Evolutionary conservation across 2,113 vertebrate species (phyloP).

Genomic region (Hippolais icterina): DNA sequence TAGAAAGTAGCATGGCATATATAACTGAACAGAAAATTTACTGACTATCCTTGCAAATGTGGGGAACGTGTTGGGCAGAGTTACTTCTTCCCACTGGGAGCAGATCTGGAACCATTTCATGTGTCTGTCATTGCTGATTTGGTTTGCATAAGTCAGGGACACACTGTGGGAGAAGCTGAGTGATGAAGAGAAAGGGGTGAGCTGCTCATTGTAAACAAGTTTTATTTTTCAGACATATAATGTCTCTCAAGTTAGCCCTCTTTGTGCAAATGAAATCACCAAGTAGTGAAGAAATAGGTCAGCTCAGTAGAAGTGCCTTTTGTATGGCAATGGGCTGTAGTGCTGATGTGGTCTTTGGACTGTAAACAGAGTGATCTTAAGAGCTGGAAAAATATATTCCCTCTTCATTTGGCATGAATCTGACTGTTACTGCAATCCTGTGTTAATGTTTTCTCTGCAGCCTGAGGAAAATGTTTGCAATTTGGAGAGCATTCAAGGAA

Average conservation of each 20-base stretch:
- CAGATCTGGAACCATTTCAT: not conserved
- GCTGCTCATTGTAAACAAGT: not conserved
- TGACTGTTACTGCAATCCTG: not conserved
- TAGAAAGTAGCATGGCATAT: not conserved
- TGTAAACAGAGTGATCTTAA: not conserved
- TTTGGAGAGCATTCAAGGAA: conserved; percentile 41
- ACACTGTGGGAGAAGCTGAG: not conserved
- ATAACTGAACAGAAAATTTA: not conserved
- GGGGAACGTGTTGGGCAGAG: not conserved
- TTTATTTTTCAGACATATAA: not conserved
- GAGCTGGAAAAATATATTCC: conserved; percentile 14
- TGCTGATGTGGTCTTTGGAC: not conserved
- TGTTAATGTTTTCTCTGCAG: conserved; percentile 13
- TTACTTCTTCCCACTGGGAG: not conserved
- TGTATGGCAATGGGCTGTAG: not conserved
- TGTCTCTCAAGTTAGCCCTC: not conserved
- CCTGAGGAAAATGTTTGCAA: conserved; percentile 10
- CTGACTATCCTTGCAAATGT: not conserved
- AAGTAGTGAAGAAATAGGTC: not conserved
- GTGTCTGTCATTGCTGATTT: not conserved
- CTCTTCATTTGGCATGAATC: conserved; percentile 10
- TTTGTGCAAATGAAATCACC: not conserved
- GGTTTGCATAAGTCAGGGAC: not conserved
- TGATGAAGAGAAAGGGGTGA: not conserved
- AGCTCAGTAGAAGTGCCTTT: not conserved